Conservation (phyloP, 2,888 invertebrate genomes). For the Campoplex nolae region DNA sequence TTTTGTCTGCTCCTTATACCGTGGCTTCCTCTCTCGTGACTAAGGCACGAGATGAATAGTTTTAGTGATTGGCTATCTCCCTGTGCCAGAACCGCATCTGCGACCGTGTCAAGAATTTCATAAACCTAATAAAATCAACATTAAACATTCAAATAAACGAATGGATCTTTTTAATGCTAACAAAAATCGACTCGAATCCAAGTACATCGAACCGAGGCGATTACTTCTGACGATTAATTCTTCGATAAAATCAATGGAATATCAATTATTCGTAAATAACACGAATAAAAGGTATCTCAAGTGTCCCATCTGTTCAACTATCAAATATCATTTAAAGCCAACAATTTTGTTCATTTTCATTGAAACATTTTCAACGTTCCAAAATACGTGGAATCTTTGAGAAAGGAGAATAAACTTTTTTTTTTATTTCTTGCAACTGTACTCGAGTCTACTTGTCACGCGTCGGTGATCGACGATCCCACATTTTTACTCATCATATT, state of each 20-base stretch:
- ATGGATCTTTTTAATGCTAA: background rate
- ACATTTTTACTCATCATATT: background rate
- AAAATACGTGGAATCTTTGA: background rate
- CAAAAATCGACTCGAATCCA: background rate
- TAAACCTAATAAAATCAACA: background rate
- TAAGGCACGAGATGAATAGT: background rate
- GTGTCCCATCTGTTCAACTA: background rate
- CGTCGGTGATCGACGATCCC: constrained; percentile 28
- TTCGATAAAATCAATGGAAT: no score
- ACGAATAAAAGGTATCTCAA: background rate
- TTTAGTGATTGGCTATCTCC: constrained; percentile 14
- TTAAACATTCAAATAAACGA: background rate
- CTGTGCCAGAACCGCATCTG: background rate
- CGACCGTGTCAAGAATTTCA: background rate
- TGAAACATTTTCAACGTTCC: background rate
- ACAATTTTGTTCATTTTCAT: background rate
- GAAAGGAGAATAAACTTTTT: background rate
- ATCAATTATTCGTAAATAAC: background rate
- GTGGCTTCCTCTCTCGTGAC: constrained; percentile 31
- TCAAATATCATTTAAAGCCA: background rate
- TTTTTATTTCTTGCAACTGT: constrained; percentile 10
- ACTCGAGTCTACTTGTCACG: constrained; percentile 46
- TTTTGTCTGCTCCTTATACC: constrained; percentile 47
- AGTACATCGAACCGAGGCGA: background rate
- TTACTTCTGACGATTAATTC: no score